Percentiles rank a stretch among this genome's conserved stretches.
Conservation (phyloP, 2,888 invertebrate species). For the Blastobasis lacticolella region DNA sequence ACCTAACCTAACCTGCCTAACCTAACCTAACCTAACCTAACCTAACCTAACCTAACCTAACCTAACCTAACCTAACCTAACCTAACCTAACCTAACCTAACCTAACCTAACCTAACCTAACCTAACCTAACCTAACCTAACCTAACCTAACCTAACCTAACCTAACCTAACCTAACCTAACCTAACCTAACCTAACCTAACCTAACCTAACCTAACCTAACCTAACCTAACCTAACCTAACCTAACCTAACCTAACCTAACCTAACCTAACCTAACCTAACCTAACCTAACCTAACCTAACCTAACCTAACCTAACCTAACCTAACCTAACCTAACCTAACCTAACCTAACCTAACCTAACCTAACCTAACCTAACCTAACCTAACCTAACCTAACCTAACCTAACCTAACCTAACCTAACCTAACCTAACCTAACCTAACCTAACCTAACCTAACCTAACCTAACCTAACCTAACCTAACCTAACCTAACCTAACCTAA, state of each 20-base stretch:
- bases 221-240: slow-evolving; percentile 17
- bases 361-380: slow-evolving; percentile 15
- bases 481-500: slow-evolving; percentile 11
- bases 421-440: slow-evolving; percentile 13
- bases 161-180: slow-evolving; percentile 15
- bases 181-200: slow-evolving; percentile 14
- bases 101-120: slow-evolving; percentile 15
- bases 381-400: slow-evolving; percentile 10
- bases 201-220: slow-evolving; percentile 14
- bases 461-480: slow-evolving; percentile 9
- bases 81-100: slow-evolving; percentile 15
- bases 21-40: slow-evolving; percentile 13
- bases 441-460: slow-evolving; percentile 14
- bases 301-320: slow-evolving; percentile 12
- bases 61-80: slow-evolving; percentile 14
- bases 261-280: slow-evolving; percentile 17
- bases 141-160: slow-evolving; percentile 14
- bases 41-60: slow-evolving; percentile 14
- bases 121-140: slow-evolving; percentile 13
- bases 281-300: slow-evolving; percentile 18
- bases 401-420: slow-evolving; percentile 15
- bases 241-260: slow-evolving; percentile 19
- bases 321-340: slow-evolving; percentile 11
- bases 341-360: slow-evolving; percentile 16
- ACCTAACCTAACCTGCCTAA: slow-evolving; percentile 13